A percentile compares a stretch with the other conserved stretches of the same genome.
phyloP scores from a whole-genome alignment of 2,797 vertebrate species.

The Tiaroga cobitis region DNA sequence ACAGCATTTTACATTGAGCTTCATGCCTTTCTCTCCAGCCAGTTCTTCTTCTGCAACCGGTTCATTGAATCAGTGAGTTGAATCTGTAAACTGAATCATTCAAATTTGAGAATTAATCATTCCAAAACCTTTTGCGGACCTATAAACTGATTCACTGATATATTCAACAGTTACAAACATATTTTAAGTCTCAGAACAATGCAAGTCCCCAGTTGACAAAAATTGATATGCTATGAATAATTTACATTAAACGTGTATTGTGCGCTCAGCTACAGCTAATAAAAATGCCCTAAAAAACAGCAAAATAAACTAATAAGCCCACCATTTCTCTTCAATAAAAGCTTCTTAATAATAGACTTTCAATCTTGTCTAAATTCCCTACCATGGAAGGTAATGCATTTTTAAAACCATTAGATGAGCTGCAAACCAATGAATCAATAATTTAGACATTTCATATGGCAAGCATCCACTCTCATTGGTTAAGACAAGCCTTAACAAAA shows the following conservation, averaged over 20 bases:
- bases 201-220: neutral
- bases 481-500: conserved; percentile 45
- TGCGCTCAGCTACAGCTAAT: neutral
- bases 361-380: neutral
- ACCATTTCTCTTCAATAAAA: neutral
- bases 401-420: conserved; percentile 48
- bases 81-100: neutral
- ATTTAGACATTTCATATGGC: conserved; percentile 42
- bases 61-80: neutral
- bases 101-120: neutral
- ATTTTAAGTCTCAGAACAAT: neutral
- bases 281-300: neutral
- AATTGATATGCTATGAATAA: neutral
- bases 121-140: neutral
- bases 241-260: neutral
- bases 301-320: neutral
- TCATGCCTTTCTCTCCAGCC: neutral
- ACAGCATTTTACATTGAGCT: neutral
- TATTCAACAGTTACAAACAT: neutral
- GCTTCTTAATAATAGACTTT: conserved; percentile 12
- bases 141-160: neutral
- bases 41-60: neutral
- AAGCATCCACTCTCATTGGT: conserved; percentile 41
- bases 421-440: conserved; percentile 48
- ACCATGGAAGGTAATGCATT: conserved; percentile 28